A percentile compares a stretch with the other conserved stretches of the same genome.
Conservation (phyloP, 2,888 invertebrate species). For the Sminthurides aquaticus region DNA sequence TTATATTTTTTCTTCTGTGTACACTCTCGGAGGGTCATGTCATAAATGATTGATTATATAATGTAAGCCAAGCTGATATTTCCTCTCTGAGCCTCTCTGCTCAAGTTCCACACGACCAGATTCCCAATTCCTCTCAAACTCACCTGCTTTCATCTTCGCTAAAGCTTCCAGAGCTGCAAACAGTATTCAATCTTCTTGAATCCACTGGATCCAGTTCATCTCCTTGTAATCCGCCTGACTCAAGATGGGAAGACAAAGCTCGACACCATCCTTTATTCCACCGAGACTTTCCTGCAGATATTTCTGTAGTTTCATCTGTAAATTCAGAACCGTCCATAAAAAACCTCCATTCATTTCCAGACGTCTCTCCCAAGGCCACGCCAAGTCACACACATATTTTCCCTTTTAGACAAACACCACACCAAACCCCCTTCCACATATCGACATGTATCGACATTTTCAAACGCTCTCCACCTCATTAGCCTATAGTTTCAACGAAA, state of each 20-base stretch:
- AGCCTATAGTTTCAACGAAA: too few species aligned
- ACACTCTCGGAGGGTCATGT: too few species aligned
- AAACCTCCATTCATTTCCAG: neutral
- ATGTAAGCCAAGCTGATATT: too few species aligned
- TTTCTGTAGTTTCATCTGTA: neutral
- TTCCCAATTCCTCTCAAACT: neutral
- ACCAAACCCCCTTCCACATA: too few species aligned
- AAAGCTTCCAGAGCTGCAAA: neutral
- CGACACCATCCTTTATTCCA: neutral
- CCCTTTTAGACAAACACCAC: too few species aligned
- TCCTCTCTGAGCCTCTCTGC: too few species aligned
- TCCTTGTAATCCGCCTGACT: neutral
- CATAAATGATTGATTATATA: too few species aligned
- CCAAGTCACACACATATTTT: neutral
- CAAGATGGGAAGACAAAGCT: neutral
- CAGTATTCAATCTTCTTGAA: neutral
- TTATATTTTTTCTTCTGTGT: too few species aligned
- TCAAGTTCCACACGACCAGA: too few species aligned
- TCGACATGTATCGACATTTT: too few species aligned
- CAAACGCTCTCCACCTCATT: too few species aligned
- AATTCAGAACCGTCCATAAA: neutral
- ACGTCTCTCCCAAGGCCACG: neutral
- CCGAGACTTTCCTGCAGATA: neutral
- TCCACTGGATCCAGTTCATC: neutral
- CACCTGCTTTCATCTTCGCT: neutral